Evolutionary conservation across 2,888 invertebrate species (phyloP).

Genomic region (Drosophila imparisetae): DNA sequence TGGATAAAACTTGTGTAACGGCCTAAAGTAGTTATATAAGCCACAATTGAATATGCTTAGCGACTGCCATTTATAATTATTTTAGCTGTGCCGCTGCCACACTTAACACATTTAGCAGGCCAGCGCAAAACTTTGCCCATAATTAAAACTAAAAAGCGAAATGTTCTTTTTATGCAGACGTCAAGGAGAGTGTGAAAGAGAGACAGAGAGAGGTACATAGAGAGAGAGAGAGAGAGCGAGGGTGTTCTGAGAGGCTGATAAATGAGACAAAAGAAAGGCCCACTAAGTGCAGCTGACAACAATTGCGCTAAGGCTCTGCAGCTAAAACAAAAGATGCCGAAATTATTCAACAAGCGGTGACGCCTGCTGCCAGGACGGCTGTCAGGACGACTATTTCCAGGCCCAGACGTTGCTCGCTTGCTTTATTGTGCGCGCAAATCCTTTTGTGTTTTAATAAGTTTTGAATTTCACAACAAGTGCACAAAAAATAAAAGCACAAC

Average conservation of each 20-base stretch:
- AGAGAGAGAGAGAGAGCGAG: not conserved
- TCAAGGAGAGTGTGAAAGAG: not conserved
- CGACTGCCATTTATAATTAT: conserved; percentile 62
- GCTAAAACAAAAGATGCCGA: conserved; percentile 68
- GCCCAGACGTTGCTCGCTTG: conserved; percentile 31
- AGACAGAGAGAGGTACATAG: not conserved
- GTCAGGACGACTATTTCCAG: conserved; percentile 40
- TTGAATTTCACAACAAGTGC: conserved; percentile 62
- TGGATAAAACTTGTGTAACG: not conserved
- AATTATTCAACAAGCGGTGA: conserved; percentile 70
- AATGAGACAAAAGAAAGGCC: conserved; percentile 34
- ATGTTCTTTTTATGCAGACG: conserved; percentile 57
- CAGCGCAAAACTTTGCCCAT: conserved; percentile 66
- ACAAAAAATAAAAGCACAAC: conserved; percentile 34
- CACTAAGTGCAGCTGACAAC: conserved; percentile 70
- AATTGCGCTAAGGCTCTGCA: conserved; percentile 59
- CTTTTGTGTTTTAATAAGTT: conserved; percentile 73
- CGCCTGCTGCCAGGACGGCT: conserved; percentile 50
- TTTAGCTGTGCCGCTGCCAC: conserved; percentile 42
- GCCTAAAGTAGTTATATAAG: not conserved
- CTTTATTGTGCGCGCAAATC: conserved; percentile 35
- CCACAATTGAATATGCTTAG: conserved; percentile 8
- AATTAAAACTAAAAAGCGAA: conserved; percentile 72
- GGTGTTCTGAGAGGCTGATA: not conserved
- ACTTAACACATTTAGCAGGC: conserved; percentile 65